Conservation (phyloP, 2,113 vertebrate species). For the Talpa occidentalis region DNA sequence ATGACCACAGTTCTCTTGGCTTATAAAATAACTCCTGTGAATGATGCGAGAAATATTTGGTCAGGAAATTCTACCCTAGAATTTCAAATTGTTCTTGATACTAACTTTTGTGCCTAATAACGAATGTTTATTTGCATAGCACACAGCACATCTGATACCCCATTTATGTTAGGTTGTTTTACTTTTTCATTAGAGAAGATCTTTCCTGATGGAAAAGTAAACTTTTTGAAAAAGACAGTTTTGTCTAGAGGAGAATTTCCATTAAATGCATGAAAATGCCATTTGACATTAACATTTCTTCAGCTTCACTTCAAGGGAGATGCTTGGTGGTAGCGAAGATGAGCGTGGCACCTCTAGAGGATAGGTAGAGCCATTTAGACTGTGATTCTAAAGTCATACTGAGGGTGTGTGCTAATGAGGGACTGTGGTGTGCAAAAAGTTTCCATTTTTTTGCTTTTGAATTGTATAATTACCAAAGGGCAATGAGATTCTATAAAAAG, state of each 20-base stretch:
- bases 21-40: constrained; percentile 37
- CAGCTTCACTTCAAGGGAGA: not conserved
- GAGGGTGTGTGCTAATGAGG: constrained; percentile 17
- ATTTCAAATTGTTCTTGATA: constrained; percentile 38
- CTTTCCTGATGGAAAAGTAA: not conserved
- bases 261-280: not conserved
- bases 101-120: not conserved
- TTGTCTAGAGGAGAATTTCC: constrained; percentile 32
- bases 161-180: constrained; percentile 23
- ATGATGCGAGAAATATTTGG: constrained; percentile 44
- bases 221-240: constrained; percentile 8
- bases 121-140: not conserved
- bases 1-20: constrained; percentile 1
- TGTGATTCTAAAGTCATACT: not conserved
- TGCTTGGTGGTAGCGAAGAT: not conserved
- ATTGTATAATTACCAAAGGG: not conserved
- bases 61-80: constrained; percentile 38
- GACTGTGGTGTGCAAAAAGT: not conserved
- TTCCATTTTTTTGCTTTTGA: not conserved
- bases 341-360: not conserved
- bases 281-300: not conserved
- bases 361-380: not conserved
- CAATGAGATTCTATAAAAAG: not conserved
- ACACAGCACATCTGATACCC: not conserved
- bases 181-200: constrained; percentile 24